Base-by-base conservation (phyloP, 2,797 vertebrate species). In the Ataeniobius toweri region DNA sequence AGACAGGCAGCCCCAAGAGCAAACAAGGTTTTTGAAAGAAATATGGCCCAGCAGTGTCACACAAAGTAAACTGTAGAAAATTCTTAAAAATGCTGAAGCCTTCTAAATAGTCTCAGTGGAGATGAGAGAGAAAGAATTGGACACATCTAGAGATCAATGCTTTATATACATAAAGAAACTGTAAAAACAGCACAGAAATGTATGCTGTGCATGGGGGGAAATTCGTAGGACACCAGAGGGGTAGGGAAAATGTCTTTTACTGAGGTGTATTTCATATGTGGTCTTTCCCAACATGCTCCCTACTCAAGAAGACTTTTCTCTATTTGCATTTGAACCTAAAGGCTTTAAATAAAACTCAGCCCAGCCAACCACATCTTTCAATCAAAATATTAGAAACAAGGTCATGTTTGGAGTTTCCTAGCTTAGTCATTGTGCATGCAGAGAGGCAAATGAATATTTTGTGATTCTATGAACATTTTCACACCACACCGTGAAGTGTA, bases 61-160 rank as follows among this genome's bases (percentile, higher is more conserved):
- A 41, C 63, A 41, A 67, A 67, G 63, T 12, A 24, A 67, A 67
- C 39, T 41, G 39, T 10, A 67, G 39, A 41, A 67, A 67, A 67
- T 36, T 67, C 36, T 39, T 65, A 65, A 65, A 65, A 44, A 67
- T 67, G 63, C 63, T 67, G 46, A 71, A 51, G 46, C 26, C 26
- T 51, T 71, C n/a, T 14, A 73, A 16, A 58, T 58, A 46, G 58
- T 41, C 56, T 59, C 41, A 41, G 55, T 4, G 3, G 36, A 36
- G 53, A 56, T 18, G 31, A 24, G 22, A 58, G 39, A 26, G 36
- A 46, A 44, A 26, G 39, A 24, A 74, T 59, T 18, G 22, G 55
- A 74, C 2, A 28, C 1, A 28, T 59, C 36, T 4, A n/a, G 36
- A 74, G 72, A 74, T 59, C 12, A 58, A 44, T 46, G 12, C 55